Percentiles rank a stretch among this genome's conserved stretches.
phyloP scores from a whole-genome alignment of 2,113 vertebrate genomes.

The Dipodomys merriami region DNA sequence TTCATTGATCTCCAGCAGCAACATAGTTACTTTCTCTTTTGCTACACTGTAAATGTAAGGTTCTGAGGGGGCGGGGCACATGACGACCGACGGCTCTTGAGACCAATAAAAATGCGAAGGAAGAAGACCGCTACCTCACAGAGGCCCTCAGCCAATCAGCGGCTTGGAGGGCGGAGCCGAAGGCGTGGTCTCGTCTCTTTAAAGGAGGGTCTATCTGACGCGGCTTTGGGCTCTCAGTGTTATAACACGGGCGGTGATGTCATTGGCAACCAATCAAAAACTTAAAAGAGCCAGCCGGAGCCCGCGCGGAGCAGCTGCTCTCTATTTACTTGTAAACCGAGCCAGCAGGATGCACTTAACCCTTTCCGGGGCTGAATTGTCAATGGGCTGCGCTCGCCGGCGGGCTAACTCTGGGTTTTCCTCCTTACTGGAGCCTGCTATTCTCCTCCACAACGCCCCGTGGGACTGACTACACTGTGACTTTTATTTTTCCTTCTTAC shows the following conservation, averaged over 20 bases:
- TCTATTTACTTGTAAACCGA: constrained; percentile 77
- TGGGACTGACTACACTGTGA: not conserved
- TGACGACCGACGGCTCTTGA: not conserved
- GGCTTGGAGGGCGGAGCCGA: constrained; percentile 23
- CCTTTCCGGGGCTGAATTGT: constrained; percentile 70
- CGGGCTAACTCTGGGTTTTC: not conserved
- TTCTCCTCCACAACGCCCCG: not conserved
- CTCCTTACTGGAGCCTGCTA: not conserved
- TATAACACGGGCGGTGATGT: constrained; percentile 88
- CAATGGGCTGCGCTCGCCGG: constrained; percentile 42
- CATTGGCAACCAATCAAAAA: constrained; percentile 93
- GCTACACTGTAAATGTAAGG: constrained; percentile 89
- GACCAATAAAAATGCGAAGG: constrained; percentile 66
- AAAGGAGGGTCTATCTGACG: constrained; percentile 72
- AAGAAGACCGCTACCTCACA: constrained; percentile 34
- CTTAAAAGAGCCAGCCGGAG: constrained; percentile 77
- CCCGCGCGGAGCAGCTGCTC: constrained; percentile 79
- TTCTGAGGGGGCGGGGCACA: constrained; percentile 82
- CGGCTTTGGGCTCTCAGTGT: constrained; percentile 73
- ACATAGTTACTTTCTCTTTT: constrained; percentile 94
- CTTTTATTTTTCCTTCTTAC: not conserved
- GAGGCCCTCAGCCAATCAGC: constrained; percentile 57
- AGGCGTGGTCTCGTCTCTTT: constrained; percentile 66
- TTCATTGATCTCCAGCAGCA: constrained; percentile 88
- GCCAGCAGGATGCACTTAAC: constrained; percentile 57